Base-by-base conservation (phyloP, 2,113 vertebrate genomes). In the Anser cygnoides region DNA sequence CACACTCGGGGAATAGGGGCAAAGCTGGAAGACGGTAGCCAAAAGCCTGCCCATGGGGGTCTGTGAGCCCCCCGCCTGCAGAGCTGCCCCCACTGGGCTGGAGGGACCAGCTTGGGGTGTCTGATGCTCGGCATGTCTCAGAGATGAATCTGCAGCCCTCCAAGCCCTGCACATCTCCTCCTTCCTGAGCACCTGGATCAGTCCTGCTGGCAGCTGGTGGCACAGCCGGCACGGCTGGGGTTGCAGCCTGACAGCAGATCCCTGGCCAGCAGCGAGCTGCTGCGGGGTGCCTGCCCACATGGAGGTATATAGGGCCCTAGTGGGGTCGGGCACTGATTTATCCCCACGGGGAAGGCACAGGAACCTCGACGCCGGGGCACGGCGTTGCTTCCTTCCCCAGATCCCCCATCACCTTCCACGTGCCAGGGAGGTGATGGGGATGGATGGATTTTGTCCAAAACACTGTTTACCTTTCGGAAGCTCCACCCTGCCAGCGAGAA, bases 291-390 rank as follows among this genome's bases (percentile, higher is more conserved):
- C 46, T 33, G 11, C 61, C 25, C 4, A 37, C 12, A 29, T 2
- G 19, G 46, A n/a, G 58, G 10, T 5, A 31, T 0, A 57, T 22
- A 43, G 28, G 46, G 28, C 10, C 14, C 81, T 2, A 37, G 0
- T 28, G 58, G 25, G 65, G 17, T 28, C 37, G 41, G 7, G 2
- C 35, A 29, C 20, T 6, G 49, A 35, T 59, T 58, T 35, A 76
- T 61, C 78, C 39, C 61, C 9, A 3, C 4, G 22, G 28, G 52
- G 21, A 74, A 58, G 31, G 49, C 3, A 19, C 1, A 26, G 44
- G 10, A 79, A 39, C 9, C 21, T 49, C 3, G 19, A n/a, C 9
- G 12, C 3, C 31, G 17, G 11, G 13, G 13, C 33, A n/a, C 0
- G 0, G 46, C 20, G 72, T 31, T 61, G 41, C 33, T 49, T 20